Evolutionary conservation across 2,888 invertebrate genomes (phyloP), one percentile per base, ranked within the genome.

Genomic region (Muschampia plurimacula): DNA sequence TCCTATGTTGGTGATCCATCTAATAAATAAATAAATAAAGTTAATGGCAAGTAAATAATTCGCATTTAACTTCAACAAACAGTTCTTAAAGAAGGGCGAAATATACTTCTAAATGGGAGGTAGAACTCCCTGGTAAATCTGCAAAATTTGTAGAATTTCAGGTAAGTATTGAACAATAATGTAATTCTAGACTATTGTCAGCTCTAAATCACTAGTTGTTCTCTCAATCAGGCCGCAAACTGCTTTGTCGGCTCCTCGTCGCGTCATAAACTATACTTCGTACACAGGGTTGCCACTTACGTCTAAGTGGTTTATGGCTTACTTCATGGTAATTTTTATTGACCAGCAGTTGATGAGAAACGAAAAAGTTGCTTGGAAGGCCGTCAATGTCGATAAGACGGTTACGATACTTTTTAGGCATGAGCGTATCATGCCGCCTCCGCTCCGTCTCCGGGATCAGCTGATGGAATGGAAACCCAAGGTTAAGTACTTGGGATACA

Each of bases 221-320:
- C 71, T 71, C 71, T 71, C 66, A 66, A 71, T 71, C 71, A 71
- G 65, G 71, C 66, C 71, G 66, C 71, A 66, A 71, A 66, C 32
- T 66, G 65, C 71, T 71, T 71, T 71, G 71, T 71, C 71, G 71
- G 71, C 66, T 49, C 36, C 49, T 66, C 59, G 70, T 70, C 39
- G 59, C 32, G 41, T 22, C 57, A n/a, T 66, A 66, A 71, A 71
- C 57, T 12, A 49, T 52, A 49, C 60, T 39, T 46, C 13, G 41
- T 12, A 7, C 9, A 10, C 60, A 71, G 71, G 71, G 71, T 41
- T 71, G 66, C 28, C 70, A 66, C 44, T 5, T 10, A 49, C 8
- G n/a, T 4, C 13, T 10, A 12, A 1, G 13, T 49, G n/a, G 12
- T 10, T n/a, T 4, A 12, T 12, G 12, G 44, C 44, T 46, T 8